Percentiles rank a stretch among this genome's conserved stretches.
Conservation (phyloP, 2,113 vertebrate genomes). For the Neoarius graeffei region DNA sequence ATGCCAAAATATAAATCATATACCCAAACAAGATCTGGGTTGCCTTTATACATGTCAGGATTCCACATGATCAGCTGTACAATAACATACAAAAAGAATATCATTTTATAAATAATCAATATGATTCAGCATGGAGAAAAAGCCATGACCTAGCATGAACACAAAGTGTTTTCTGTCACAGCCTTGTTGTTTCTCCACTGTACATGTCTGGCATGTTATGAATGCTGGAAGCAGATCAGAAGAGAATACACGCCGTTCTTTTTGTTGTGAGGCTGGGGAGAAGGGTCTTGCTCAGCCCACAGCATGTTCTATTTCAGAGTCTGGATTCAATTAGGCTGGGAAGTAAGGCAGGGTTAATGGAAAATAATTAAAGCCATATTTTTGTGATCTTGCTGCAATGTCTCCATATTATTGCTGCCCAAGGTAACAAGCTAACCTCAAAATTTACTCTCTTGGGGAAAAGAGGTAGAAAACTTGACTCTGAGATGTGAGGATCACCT, state of each 20-base stretch:
- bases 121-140: background rate
- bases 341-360: constrained; percentile 51
- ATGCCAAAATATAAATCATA: background rate
- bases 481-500: constrained; percentile 7
- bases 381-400: constrained; percentile 32
- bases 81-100: background rate
- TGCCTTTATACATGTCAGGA: background rate
- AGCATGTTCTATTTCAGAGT: constrained; percentile 40
- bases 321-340: constrained; percentile 48
- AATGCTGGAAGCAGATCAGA: constrained; percentile 41
- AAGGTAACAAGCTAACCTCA: constrained; percentile 38
- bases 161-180: constrained; percentile 20
- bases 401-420: constrained; percentile 37
- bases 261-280: constrained; percentile 12
- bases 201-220: constrained; percentile 20
- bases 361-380: constrained; percentile 56
- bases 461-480: constrained; percentile 2
- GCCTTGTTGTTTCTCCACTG: constrained; percentile 13
- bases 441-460: constrained; percentile 32
- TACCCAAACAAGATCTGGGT: background rate
- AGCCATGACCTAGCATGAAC: constrained; percentile 7
- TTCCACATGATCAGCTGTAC: background rate
- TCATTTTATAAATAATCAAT: background rate
- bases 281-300: constrained; percentile 24
- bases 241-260: constrained; percentile 26